These are phyloP conservation scores for Laterallus jamaicensis DNA, from an alignment of 2,113 vertebrate species.

Conservation along the genomic window DNA sequence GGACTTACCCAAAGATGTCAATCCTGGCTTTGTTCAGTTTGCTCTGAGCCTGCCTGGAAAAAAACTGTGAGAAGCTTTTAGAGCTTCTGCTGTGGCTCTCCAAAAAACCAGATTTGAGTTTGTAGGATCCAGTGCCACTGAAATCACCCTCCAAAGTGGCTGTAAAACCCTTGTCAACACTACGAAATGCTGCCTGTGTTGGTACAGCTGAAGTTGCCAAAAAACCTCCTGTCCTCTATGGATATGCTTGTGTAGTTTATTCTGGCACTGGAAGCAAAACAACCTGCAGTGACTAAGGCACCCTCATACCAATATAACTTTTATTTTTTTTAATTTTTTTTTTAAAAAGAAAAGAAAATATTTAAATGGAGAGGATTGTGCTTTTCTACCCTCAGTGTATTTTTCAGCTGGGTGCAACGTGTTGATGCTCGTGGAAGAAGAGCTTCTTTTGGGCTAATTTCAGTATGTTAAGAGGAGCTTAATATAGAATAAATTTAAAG, in stretches of 20 bases:
- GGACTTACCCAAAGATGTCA: conserved; percentile 44
- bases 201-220: conserved; percentile 53
- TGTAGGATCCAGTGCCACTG: conserved; percentile 53
- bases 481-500: not conserved
- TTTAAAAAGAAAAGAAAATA: conserved; percentile 27
- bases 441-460: conserved; percentile 4
- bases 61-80: conserved; percentile 48
- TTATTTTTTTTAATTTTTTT: not conserved
- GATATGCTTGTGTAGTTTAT: conserved; percentile 40
- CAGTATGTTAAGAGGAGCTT: not conserved
- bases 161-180: conserved; percentile 67
- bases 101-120: not conserved
- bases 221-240: conserved; percentile 56
- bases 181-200: not conserved
- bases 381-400: not conserved
- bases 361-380: conserved; percentile 61
- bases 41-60: conserved; percentile 55
- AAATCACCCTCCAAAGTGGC: conserved; percentile 63
- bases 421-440: not conserved
- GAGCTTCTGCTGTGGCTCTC: conserved; percentile 12
- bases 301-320: conserved; percentile 37
- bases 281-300: conserved; percentile 54
- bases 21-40: conserved; percentile 49
- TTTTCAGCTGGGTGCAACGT: not conserved
- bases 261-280: conserved; percentile 63